phyloP scores from a whole-genome alignment of 1,140 invertebrate genomes.

The Lanistes nyassanus region DNA sequence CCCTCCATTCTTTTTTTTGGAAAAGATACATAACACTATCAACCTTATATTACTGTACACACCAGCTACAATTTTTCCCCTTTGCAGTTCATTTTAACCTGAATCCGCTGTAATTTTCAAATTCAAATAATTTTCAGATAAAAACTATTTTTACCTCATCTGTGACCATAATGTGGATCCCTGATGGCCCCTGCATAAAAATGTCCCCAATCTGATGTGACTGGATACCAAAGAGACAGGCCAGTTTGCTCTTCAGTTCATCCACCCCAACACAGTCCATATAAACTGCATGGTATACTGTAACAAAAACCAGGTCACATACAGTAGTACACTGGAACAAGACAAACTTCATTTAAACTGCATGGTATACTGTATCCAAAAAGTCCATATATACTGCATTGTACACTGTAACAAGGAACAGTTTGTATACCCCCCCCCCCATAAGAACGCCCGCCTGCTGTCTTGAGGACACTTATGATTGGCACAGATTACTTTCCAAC shows the following conservation, averaged over 20 bases:
- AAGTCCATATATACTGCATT: not conserved
- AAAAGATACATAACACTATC: no score
- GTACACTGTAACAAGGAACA: no score
- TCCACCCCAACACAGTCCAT: conserved; percentile 75
- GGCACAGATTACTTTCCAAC: no score
- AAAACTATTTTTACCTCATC: conserved; percentile 72
- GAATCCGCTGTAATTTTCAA: not conserved
- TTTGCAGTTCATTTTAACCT: not conserved
- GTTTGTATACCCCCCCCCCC: no score
- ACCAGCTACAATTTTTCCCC: not conserved
- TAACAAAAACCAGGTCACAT: conserved; percentile 51
- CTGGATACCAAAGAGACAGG: conserved; percentile 71
- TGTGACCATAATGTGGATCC: conserved; percentile 80
- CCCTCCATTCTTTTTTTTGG: no score
- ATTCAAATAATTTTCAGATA: not conserved
- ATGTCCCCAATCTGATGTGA: conserved; percentile 74
- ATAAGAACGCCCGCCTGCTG: no score
- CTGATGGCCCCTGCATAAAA: conserved; percentile 79
- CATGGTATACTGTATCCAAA: conserved; percentile 67
- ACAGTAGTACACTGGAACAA: no score
- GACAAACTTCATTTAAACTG: conserved; percentile 80
- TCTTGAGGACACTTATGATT: no score
- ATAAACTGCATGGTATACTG: conserved; percentile 84
- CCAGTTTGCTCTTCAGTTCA: conserved; percentile 77
- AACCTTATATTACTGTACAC: not conserved